phyloP scores from a whole-genome alignment of 2,888 invertebrate species.

The Zaprionus lineosus region DNA sequence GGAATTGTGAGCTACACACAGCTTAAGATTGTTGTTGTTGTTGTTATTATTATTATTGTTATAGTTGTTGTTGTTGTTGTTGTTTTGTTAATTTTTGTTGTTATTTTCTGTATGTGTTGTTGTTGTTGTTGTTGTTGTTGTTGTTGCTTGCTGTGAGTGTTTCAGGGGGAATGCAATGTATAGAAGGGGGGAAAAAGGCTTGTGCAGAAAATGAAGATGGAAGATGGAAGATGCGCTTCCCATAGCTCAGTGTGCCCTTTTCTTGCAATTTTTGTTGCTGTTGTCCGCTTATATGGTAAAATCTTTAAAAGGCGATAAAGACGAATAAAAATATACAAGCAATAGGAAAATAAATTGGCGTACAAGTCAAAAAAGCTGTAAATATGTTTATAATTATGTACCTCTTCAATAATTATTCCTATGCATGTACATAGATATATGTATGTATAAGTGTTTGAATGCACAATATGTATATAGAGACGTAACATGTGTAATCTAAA shows the following conservation, averaged over 20 bases:
- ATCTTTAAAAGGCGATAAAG: conserved; percentile 37
- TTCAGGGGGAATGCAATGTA: no score
- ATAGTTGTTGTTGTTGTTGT: conserved; percentile 15
- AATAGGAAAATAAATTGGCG: conserved; percentile 62
- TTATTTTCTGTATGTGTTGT: no score
- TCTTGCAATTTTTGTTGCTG: conserved; percentile 6
- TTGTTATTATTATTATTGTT: not conserved
- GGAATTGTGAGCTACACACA: conserved; percentile 55
- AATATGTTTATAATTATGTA: no score
- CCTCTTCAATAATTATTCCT: no score
- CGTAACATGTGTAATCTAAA: not conserved
- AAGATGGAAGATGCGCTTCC: conserved; percentile 40
- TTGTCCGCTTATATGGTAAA: conserved; percentile 28
- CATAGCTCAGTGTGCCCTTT: conserved; percentile 42
- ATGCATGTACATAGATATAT: conserved; percentile 9
- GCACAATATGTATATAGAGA: not conserved
- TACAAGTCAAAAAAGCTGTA: conserved; percentile 42
- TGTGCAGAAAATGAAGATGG: conserved; percentile 37
- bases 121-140: conserved; percentile 20
- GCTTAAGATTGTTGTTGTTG: conserved; percentile 17
- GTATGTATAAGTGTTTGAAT: not conserved
- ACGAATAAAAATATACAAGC: conserved; percentile 32
- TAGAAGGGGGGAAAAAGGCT: not conserved
- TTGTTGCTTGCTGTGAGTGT: conserved; percentile 13
- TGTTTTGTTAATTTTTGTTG: no score